Base-by-base conservation (phyloP, 2,113 vertebrate genomes). In the Zingel zingel region DNA sequence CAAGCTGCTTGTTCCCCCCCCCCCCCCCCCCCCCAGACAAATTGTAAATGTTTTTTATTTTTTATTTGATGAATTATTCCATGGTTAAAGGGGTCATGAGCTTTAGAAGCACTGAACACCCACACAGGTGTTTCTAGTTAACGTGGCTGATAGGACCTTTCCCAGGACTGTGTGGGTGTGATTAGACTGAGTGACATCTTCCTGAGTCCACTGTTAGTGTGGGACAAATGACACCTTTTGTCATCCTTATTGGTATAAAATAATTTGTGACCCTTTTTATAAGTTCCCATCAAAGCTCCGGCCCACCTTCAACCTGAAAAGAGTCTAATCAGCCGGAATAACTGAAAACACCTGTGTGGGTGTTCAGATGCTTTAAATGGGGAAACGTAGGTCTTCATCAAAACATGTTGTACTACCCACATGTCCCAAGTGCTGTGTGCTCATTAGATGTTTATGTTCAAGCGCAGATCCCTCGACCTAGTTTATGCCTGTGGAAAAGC, bases 361-460 rank as follows among this genome's bases (percentile, higher is more conserved):
- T 43, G 39, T 43, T 43, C 39, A 11, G 39, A 43, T 2, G 39
- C 39, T 43, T 43, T 74, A 75, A 81, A 43, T 70, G 45, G 65
- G 58, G 70, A 79, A 79, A 78, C 48, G n/a, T 30, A 27, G 48
- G 70, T 82, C 61, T 58, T 81, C 61, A 83, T 81, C 45, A 74
- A 81, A 88, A 79, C 3, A 43, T 58, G 70, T 14, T 70, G 72
- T 65, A 51, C 36, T 81, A 14, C 21, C 74, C 74, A 25, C 76
- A 85, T 75, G 69, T 84, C 82, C 87, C 90, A 74, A 79, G 68
- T 79, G 88, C 79, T 82, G 68, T 73, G 81, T 80, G 77, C 86
- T 92, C 86, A 91, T 93, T 90, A 78, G 63, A 81, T 69, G 86
- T 88, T 89, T 74, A 87, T 91, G 86, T 72, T 76, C 66, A 21